A percentile compares a stretch with the other conserved stretches of the same genome.
phyloP scores from a whole-genome alignment of 2,113 vertebrate genomes.

The Phylloscopus trochiloides region DNA sequence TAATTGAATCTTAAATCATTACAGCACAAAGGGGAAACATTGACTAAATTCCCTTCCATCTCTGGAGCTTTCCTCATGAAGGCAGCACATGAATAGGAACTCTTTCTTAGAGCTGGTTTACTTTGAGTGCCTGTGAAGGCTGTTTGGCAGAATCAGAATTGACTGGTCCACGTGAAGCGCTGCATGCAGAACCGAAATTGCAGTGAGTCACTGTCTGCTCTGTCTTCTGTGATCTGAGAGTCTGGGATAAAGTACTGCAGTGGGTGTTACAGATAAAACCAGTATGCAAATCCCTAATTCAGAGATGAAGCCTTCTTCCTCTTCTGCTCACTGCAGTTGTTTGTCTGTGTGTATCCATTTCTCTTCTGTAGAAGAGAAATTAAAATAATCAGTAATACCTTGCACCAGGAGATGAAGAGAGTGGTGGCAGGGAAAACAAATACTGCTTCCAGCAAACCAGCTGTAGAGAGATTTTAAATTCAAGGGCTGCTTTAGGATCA shows the following conservation, averaged over 20 bases:
- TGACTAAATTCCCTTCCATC: slow-evolving; percentile 26
- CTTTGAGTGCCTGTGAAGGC: slow-evolving; percentile 7
- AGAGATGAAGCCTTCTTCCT: neutral
- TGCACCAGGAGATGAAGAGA: neutral
- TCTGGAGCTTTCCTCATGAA: slow-evolving; percentile 20
- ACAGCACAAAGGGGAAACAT: neutral
- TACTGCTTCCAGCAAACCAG: neutral
- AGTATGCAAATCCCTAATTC: slow-evolving; percentile 35
- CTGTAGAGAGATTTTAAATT: neutral
- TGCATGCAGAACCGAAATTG: neutral
- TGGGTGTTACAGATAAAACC: slow-evolving; percentile 54
- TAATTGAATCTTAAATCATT: slow-evolving; percentile 44
- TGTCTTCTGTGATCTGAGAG: slow-evolving; percentile 43
- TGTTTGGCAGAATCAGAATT: slow-evolving; percentile 17
- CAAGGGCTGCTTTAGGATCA: neutral
- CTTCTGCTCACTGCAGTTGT: neutral
- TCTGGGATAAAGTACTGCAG: slow-evolving; percentile 46
- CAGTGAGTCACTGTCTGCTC: slow-evolving; percentile 51
- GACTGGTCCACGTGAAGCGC: slow-evolving; percentile 6
- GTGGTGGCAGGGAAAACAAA: neutral
- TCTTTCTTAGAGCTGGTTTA: neutral
- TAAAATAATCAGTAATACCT: neutral
- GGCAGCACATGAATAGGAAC: neutral
- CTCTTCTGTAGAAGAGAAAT: neutral
- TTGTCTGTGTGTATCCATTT: neutral